Evolutionary conservation across 2,113 vertebrate genomes (phyloP).

Genomic region (Psophia crepitans): DNA sequence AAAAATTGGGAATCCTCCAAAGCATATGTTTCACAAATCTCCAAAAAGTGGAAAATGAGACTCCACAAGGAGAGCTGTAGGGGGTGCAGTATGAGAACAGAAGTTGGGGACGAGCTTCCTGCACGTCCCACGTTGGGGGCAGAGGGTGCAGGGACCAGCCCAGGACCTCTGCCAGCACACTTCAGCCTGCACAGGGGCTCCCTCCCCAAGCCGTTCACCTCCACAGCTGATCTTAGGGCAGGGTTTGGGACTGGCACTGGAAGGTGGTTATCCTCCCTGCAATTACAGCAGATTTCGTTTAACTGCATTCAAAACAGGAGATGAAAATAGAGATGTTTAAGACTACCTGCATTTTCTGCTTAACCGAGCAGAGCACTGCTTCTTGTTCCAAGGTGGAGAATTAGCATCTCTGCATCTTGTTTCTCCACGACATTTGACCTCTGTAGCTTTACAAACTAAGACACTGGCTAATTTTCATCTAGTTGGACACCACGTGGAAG

Average conservation of each 20-base stretch:
- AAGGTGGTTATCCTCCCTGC: not conserved
- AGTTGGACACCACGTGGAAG: not conserved
- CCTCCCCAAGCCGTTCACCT: not conserved
- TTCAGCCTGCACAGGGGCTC: not conserved
- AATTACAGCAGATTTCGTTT: not conserved
- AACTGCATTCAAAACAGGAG: not conserved
- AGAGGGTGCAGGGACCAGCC: not conserved
- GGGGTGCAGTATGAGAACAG: slow-evolving; percentile 14
- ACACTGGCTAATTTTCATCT: slow-evolving; percentile 52
- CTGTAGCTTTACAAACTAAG: not conserved
- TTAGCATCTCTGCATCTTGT: slow-evolving; percentile 43
- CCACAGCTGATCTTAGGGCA: not conserved
- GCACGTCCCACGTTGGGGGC: not conserved
- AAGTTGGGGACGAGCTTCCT: not conserved
- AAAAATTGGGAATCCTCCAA: slow-evolving; percentile 52
- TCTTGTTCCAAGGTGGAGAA: not conserved
- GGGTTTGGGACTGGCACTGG: not conserved
- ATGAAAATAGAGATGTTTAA: not conserved
- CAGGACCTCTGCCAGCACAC: not conserved
- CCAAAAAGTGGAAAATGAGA: slow-evolving; percentile 52
- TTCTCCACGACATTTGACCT: slow-evolving; percentile 27
- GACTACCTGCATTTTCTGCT: slow-evolving; percentile 40
- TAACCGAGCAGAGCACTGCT: not conserved
- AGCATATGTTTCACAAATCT: slow-evolving; percentile 56
- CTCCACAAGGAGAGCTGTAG: slow-evolving; percentile 18